Evolutionary conservation across 2,797 vertebrate genomes (phyloP), one percentile per base, ranked within the genome.

Genomic region (Ptychadena robeensis): DNA sequence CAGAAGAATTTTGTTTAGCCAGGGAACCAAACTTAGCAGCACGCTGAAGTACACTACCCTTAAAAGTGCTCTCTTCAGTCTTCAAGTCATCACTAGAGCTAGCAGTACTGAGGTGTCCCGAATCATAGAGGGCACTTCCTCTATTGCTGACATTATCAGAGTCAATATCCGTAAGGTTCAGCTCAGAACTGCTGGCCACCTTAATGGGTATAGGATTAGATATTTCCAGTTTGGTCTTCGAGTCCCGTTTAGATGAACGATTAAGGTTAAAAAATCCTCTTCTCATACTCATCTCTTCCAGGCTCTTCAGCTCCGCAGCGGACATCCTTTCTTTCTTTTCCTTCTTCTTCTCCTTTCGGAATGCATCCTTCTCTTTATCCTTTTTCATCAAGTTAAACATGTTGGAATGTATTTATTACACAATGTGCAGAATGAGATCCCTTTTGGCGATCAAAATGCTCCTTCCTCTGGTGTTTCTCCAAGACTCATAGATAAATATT

Each of bases 191-290:
- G 1, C 95, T 97, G 86, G 95, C 97, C 88, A 99, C 98, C 90
- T 98, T 99, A 91, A 99, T 99, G 76, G 98, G 98, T 79, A 99
- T 99, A 69, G 98, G 97, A 90, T 96, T 96, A 82, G 98, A 99
- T 91, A 99, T 99, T 91, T 98, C 98, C 86, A 98, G 88, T 85
- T 96, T 97, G 35, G 90, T 92, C 90, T 93, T 97, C 64, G 96
- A 95, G 70, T 98, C 98, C 0, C 96, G 89, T 87, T 97, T 98
- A 80, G 96, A 94, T 82, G 96, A 94, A 30, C 97, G 94, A 91
- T 96, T 98, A 85, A 98, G 93, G 89, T 98, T 96, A 91, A 99
- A 99, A 91, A 99, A 98, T 68, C 98, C 97, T 0, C 98, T 93
- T 4, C 98, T 92, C 92, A 98, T 90, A 86, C 98, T 97, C 95